These are phyloP conservation scores for Drosophila busckii DNA, from an alignment of 1,140 invertebrate genomes.

Conservation along the genomic window DNA sequence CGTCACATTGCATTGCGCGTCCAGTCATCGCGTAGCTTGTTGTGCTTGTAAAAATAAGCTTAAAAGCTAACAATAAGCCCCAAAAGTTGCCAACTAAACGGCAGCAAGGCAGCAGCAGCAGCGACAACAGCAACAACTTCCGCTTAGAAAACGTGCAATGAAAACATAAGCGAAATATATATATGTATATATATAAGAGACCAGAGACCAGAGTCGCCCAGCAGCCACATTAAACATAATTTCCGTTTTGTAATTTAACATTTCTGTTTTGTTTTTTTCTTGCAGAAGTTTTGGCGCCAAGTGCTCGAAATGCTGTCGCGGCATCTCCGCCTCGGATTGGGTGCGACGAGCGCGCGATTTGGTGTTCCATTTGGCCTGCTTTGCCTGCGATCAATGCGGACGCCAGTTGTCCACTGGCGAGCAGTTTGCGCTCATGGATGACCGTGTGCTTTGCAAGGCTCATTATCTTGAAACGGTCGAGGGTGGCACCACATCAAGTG, in stretches of 20 bases:
- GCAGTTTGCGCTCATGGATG: conserved; percentile 97
- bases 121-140: conserved; percentile 53
- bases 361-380: conserved; percentile 98
- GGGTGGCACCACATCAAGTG: conserved; percentile 91
- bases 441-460: conserved; percentile 95
- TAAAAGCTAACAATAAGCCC: conserved; percentile 75
- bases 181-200: too few relatives aligned
- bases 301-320: conserved; percentile 95
- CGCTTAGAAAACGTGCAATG: conserved; percentile 56
- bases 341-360: conserved; percentile 95
- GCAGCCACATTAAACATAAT: conserved; percentile 18
- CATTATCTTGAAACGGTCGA: conserved; percentile 97
- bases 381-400: conserved; percentile 98
- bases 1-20: conserved; percentile 17
- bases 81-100: conserved; percentile 74
- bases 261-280: conserved; percentile 67
- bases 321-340: conserved; percentile 97
- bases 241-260: conserved; percentile 37
- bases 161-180: conserved; percentile 23
- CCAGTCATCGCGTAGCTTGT: conserved; percentile 52
- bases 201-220: too few relatives aligned
- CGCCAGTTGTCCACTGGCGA: conserved; percentile 97
- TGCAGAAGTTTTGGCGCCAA: conserved; percentile 96
- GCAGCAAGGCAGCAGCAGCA: conserved; percentile 52
- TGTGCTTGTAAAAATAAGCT: conserved; percentile 77